phyloP scores from a whole-genome alignment of 2,797 vertebrate species.

The Parauchenoglanis ngamensis region DNA sequence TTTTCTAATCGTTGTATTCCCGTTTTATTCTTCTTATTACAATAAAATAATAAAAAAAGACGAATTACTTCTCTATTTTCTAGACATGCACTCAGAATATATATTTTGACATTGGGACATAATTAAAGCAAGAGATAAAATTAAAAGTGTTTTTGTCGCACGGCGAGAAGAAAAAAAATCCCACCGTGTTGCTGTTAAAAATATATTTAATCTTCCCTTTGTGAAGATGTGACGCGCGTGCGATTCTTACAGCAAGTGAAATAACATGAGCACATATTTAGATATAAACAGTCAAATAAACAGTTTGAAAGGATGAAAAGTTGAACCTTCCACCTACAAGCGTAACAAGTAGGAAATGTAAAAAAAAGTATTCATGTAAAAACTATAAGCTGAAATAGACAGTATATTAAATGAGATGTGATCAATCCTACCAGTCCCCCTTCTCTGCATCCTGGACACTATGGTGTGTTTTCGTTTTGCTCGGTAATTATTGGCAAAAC shows the following conservation, averaged over 20 bases:
- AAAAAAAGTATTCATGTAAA: background rate
- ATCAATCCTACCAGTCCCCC: slow-evolving; percentile 34
- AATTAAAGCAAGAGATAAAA: background rate
- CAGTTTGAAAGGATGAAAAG: background rate
- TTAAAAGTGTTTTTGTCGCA: background rate
- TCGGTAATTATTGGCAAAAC: background rate
- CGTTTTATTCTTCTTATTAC: background rate
- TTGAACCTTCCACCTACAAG: background rate
- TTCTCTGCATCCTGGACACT: slow-evolving; percentile 27
- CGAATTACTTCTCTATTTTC: background rate
- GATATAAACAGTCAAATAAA: background rate
- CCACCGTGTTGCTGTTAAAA: background rate
- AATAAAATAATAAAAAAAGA: too few relatives aligned
- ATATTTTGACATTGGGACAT: too few relatives aligned
- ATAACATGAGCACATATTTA: background rate
- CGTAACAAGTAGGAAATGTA: background rate
- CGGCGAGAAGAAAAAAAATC: background rate
- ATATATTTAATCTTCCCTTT: background rate
- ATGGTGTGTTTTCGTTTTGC: background rate
- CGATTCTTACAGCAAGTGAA: background rate
- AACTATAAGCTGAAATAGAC: background rate
- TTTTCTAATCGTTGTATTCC: background rate
- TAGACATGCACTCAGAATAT: background rate
- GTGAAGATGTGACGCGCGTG: background rate
- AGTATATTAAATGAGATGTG: background rate